Percentiles rank a stretch among this genome's conserved stretches.
These are phyloP conservation scores for Habroteleia sp. DNA, from an alignment of 2,888 invertebrate species.

Conservation along the genomic window DNA sequence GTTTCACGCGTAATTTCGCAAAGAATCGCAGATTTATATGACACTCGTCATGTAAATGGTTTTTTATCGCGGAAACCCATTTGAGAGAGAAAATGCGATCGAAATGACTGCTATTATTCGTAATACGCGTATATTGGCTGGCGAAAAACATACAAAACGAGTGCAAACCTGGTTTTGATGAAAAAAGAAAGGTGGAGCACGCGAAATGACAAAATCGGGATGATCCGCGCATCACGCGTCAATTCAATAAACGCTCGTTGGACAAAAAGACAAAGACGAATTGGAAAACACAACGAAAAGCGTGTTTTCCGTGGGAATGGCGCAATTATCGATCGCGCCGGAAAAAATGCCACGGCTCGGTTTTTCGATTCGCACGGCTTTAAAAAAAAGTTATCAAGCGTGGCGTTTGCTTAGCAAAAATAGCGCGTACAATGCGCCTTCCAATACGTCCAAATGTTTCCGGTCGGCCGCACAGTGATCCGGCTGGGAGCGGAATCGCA, in stretches of 20 bases:
- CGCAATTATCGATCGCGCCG: constrained; percentile 35
- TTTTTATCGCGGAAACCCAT: constrained; percentile 9
- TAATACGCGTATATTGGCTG: constrained; percentile 8
- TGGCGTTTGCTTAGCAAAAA: constrained; percentile 67
- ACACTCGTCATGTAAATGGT: constrained; percentile 4
- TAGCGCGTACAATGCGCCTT: constrained; percentile 69
- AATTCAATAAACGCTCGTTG: constrained; percentile 13
- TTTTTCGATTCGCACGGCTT: constrained; percentile 40
- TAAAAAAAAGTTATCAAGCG: constrained; percentile 57
- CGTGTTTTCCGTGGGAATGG: constrained; percentile 43
- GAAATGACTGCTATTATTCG: constrained; percentile 10
- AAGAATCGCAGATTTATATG: too few relatives aligned
- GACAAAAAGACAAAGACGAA: background rate
- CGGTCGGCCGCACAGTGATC: constrained; percentile 73
- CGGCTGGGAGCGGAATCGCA: constrained; percentile 75
- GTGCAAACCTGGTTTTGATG: background rate
- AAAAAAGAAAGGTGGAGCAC: constrained; percentile 1
- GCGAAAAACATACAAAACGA: constrained; percentile 18
- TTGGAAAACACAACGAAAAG: constrained; percentile 5
- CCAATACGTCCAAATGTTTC: constrained; percentile 78
- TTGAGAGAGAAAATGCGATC: too few relatives aligned
- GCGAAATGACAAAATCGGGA: constrained; percentile 32
- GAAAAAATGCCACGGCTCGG: constrained; percentile 13
- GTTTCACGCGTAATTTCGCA: too few relatives aligned
- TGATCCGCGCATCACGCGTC: constrained; percentile 20